Conservation (phyloP, 2,113 vertebrate species). For the Guaruba guarouba region DNA sequence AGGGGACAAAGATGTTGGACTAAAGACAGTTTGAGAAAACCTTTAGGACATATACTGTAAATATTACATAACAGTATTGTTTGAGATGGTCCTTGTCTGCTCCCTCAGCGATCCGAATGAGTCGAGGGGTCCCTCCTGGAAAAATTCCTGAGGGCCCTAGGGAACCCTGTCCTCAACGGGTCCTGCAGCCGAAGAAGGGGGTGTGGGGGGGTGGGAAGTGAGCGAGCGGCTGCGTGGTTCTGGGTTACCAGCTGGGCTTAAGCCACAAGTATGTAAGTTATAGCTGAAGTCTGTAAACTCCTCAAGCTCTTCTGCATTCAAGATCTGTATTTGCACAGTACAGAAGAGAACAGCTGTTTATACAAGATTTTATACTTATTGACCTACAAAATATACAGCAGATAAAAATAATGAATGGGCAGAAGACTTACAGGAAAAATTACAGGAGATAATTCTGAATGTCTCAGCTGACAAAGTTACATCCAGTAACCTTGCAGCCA, state of each 20-base stretch:
- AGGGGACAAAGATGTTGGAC: neutral
- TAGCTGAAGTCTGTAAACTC: too few relatives aligned
- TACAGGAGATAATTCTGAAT: conserved; percentile 44
- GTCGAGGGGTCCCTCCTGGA: too few relatives aligned
- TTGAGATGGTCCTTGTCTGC: neutral
- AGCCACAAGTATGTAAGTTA: too few relatives aligned
- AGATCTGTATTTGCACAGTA: conserved; percentile 5
- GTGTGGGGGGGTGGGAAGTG: too few relatives aligned
- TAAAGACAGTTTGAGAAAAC: neutral
- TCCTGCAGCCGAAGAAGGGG: too few relatives aligned
- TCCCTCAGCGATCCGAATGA: too few relatives aligned
- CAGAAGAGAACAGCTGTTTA: conserved; percentile 30
- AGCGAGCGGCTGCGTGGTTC: too few relatives aligned
- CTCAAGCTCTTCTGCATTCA: neutral
- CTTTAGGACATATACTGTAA: neutral
- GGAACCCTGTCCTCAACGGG: too few relatives aligned
- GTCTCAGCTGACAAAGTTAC: conserved; percentile 37
- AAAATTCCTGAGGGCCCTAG: too few relatives aligned
- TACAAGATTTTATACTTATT: conserved; percentile 76
- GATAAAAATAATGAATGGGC: conserved; percentile 64
- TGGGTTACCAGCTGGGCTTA: too few relatives aligned
- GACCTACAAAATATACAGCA: conserved; percentile 79
- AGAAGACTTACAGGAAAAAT: conserved; percentile 4
- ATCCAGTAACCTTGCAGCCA: neutral
- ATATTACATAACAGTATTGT: neutral